A percentile compares a stretch with the other conserved stretches of the same genome.
phyloP scores from a whole-genome alignment of 2,888 invertebrate species.

The Drosophila lacicola region DNA sequence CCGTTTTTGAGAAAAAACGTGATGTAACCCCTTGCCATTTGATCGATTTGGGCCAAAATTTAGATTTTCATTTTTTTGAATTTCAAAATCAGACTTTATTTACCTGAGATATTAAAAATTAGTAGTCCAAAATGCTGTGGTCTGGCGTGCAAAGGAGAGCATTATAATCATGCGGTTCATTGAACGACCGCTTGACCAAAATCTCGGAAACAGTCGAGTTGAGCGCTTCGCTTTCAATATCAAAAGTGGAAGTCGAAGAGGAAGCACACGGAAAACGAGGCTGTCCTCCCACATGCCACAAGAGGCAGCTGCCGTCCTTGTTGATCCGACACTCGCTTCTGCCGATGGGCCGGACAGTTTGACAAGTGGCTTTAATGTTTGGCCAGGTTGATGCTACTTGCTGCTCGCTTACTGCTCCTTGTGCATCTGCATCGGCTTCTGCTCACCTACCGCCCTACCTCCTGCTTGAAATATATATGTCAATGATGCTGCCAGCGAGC shows the following conservation, averaged over 20 bases:
- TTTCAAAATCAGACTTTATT: too few species aligned
- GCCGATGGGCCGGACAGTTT: conserved; percentile 47
- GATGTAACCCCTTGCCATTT: too few species aligned
- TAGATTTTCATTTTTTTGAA: too few species aligned
- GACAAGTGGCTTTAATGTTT: conserved; percentile 72
- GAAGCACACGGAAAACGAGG: conserved; percentile 12
- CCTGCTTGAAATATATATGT: conserved; percentile 64
- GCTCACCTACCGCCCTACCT: conserved; percentile 6
- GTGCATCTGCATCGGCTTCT: background rate
- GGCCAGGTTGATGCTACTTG: conserved; percentile 47
- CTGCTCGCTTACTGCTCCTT: conserved; percentile 8
- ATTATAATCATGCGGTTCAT: conserved; percentile 79
- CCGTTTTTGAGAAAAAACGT: too few species aligned
- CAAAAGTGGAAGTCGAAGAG: conserved; percentile 63
- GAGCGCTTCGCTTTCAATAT: conserved; percentile 67
- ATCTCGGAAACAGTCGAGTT: conserved; percentile 27
- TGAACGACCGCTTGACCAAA: conserved; percentile 64
- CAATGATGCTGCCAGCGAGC: conserved; percentile 61
- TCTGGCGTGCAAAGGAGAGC: conserved; percentile 30
- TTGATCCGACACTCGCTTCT: conserved; percentile 48
- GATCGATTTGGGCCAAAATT: too few species aligned
- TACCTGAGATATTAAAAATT: too few species aligned
- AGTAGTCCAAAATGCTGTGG: conserved; percentile 34
- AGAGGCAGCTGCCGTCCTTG: conserved; percentile 40
- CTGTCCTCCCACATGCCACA: conserved; percentile 17